Conservation (phyloP, 2,888 invertebrate species). For the Drosophila anceps region DNA sequence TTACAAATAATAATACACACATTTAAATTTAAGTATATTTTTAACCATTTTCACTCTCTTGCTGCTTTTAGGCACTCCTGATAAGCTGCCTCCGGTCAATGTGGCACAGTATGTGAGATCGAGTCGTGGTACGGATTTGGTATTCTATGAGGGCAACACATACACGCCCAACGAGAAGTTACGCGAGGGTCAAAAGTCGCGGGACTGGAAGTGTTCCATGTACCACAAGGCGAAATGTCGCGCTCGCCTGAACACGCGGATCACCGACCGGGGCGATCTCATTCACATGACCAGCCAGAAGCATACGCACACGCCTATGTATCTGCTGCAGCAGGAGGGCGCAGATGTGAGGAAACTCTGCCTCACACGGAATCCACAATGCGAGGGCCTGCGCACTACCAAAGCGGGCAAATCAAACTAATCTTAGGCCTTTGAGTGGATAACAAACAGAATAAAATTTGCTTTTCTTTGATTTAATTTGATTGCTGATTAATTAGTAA, state of each 20-base stretch:
- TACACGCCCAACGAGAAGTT: slow-evolving; percentile 85
- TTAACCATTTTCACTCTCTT: slow-evolving; percentile 15
- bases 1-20: neutral
- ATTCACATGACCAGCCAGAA: slow-evolving; percentile 76
- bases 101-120: slow-evolving; percentile 67
- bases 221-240: slow-evolving; percentile 84
- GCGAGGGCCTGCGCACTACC: slow-evolving; percentile 29
- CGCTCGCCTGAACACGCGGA: slow-evolving; percentile 81
- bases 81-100: neutral
- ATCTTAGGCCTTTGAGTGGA: slow-evolving; percentile 1
- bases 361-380: slow-evolving; percentile 57
- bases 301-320: slow-evolving; percentile 82
- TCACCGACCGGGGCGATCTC: slow-evolving; percentile 63
- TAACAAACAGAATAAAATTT: slow-evolving; percentile 30
- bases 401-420: slow-evolving; percentile 33
- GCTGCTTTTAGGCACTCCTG: slow-evolving; percentile 18
- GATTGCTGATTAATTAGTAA: neutral
- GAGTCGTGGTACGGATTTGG: slow-evolving; percentile 81
- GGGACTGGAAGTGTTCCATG: slow-evolving; percentile 85
- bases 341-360: slow-evolving; percentile 29
- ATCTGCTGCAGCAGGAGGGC: slow-evolving; percentile 35
- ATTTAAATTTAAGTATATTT: neutral
- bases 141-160: slow-evolving; percentile 81
- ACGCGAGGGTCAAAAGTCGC: slow-evolving; percentile 79
- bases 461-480: neutral